Base-by-base conservation (phyloP, 1,140 invertebrate species). In the Drosophila nigrodunni region DNA sequence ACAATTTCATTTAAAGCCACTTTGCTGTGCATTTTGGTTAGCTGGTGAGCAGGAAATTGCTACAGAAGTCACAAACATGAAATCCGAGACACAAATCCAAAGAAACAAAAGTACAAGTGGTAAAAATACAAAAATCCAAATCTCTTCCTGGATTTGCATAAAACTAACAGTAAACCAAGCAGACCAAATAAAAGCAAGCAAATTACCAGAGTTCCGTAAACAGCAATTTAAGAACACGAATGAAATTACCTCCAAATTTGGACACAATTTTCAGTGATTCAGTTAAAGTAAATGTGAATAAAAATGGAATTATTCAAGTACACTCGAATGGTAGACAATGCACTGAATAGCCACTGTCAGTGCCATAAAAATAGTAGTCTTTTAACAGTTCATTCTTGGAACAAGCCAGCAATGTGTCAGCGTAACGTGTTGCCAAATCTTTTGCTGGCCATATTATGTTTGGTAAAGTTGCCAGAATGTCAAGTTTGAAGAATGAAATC, bases 391-490 rank as follows among this genome's bases (percentile, higher is more conserved):
- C 10, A 11, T 8, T 3, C 15, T 62, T 13, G 52, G 18, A 50
- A 30, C 58, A 64, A 78, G 58, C 83, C 77, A 62, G 83, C 80
- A 89, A 89, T 88, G 88, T 88, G 83, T 88, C 85, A 89, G 62
- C 69, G 79, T 89, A 87, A 88, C 77, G 83, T 78, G 77, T 88
- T 67, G 80, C 70, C 85, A 88, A 89, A 89, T 80, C 80, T 58
- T 70, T 61, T 58, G 18, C 3, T 43, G 39, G 64, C 34, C 47
- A 70, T 61, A 70, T 70, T 49, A 57, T 74, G 44, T 52, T 30
- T 61, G 55, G 54, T 62, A 59, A 44, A 70, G 74, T 47, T 59
- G 72, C 46, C 57, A 68, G 43, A 71, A 60, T 77, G 83, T 62
- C 72, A 82, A 70, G 58, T 49, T 64, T 61, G 79, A 78, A 86